Conservation (phyloP, 2,888 invertebrate species). For the Xestia sexstrigata region DNA sequence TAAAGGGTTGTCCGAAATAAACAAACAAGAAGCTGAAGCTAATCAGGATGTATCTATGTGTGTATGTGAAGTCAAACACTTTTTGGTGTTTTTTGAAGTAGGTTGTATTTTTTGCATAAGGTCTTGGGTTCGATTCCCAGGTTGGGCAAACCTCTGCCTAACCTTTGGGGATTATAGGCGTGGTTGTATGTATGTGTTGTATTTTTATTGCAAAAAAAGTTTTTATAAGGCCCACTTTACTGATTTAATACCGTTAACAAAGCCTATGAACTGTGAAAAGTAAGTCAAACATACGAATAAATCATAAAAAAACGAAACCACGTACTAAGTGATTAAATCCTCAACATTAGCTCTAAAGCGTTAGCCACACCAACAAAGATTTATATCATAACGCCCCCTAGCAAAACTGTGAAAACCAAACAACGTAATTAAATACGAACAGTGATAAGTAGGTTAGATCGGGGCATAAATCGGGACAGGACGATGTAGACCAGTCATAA, state of each 20-base stretch:
- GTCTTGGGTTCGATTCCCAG: no score
- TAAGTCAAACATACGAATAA: conserved; percentile 22
- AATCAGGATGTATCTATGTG: background rate
- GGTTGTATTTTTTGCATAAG: background rate
- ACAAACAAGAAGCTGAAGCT: background rate
- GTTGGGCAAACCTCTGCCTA: no score
- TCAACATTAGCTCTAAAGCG: conserved; percentile 17
- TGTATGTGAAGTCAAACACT: background rate
- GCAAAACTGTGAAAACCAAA: background rate
- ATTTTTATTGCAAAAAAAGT: background rate
- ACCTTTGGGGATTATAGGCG: no score
- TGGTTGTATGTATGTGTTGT: no score
- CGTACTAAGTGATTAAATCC: conserved; percentile 22
- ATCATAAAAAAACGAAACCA: conserved; percentile 21
- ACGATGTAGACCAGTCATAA: conserved; percentile 20
- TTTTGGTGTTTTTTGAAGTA: background rate
- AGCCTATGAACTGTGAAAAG: conserved; percentile 12
- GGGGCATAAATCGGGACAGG: conserved; percentile 5
- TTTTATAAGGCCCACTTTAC: background rate
- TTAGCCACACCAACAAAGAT: background rate
- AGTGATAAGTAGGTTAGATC: background rate
- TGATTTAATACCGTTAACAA: conserved; percentile 8
- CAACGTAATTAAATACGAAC: background rate
- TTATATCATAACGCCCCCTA: conserved; percentile 11
- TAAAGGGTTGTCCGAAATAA: background rate